Conservation (phyloP, 2,113 vertebrate genomes). For the Tetrao urogallus region DNA sequence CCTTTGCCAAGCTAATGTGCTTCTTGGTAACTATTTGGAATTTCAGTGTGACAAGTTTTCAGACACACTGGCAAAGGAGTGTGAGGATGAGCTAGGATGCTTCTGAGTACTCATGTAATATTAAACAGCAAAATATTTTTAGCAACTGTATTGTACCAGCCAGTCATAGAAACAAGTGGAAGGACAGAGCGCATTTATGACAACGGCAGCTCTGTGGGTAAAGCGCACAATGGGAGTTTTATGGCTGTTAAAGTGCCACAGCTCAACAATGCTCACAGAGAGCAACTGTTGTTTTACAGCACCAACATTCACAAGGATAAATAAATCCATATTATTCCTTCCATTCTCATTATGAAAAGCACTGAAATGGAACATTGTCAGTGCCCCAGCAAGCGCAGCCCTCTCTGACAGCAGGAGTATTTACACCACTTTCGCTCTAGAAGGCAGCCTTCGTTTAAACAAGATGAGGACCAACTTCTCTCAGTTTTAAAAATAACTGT, state of each 20-base stretch:
- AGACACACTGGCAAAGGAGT: neutral
- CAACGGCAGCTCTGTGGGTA: conserved; percentile 63
- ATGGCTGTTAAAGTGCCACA: conserved; percentile 26
- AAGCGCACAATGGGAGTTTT: conserved; percentile 48
- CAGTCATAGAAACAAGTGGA: conserved; percentile 38
- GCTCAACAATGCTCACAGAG: conserved; percentile 67
- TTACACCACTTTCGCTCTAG: conserved; percentile 8
- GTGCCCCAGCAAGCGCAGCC: neutral
- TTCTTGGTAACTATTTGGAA: neutral
- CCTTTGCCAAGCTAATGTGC: neutral
- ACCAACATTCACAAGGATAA: conserved; percentile 68
- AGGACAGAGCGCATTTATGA: conserved; percentile 33
- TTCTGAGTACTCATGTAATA: conserved; percentile 42
- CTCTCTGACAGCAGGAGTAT: conserved; percentile 46
- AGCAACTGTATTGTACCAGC: conserved; percentile 42
- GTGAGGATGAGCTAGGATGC: neutral
- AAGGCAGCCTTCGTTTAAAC: neutral
- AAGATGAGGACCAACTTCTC: neutral
- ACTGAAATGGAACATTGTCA: conserved; percentile 57
- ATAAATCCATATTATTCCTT: conserved; percentile 70
- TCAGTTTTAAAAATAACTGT: neutral
- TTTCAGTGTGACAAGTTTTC: conserved; percentile 11
- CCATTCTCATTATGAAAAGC: conserved; percentile 35
- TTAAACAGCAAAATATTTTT: conserved; percentile 52
- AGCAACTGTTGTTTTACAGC: conserved; percentile 64